Conservation (phyloP, 2,888 invertebrate species). For the Aspidiotus rigidus region DNA sequence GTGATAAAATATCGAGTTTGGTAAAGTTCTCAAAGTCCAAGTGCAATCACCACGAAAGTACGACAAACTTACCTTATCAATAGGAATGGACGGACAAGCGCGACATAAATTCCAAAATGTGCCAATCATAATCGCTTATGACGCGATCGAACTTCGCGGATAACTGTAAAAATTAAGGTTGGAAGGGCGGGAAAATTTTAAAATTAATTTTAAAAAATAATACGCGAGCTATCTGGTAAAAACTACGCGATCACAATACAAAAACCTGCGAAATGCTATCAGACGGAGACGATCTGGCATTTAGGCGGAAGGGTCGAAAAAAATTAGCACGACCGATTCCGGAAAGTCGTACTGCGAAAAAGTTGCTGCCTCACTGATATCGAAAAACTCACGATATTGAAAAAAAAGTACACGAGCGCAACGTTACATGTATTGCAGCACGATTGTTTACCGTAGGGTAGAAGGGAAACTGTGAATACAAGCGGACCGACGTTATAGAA, state of each 20-base stretch:
- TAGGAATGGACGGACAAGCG: conserved; percentile 93
- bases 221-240: not conserved
- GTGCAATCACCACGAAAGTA: too few relatives aligned
- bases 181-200: not conserved
- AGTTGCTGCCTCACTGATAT: conserved; percentile 17
- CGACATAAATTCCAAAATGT: conserved; percentile 95
- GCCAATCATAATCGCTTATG: conserved; percentile 65
- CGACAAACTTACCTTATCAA: conserved; percentile 69
- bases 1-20: too few relatives aligned
- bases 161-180: not conserved
- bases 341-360: conserved; percentile 32
- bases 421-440: conserved; percentile 24
- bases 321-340: conserved; percentile 22
- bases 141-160: not conserved
- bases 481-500: conserved; percentile 19
- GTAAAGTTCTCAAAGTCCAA: too few relatives aligned
- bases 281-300: conserved; percentile 27
- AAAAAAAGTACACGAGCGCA: conserved; percentile 24
- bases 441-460: conserved; percentile 29
- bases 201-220: not conserved
- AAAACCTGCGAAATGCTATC: conserved; percentile 19
- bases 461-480: conserved; percentile 1
- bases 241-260: conserved; percentile 16
- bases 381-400: conserved; percentile 3
- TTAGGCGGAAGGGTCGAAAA: conserved; percentile 1